A percentile compares a stretch with the other conserved stretches of the same genome.
These are phyloP conservation scores for Notospermus geniculatus DNA, from an alignment of 1,140 invertebrate species.

Conservation along the genomic window DNA sequence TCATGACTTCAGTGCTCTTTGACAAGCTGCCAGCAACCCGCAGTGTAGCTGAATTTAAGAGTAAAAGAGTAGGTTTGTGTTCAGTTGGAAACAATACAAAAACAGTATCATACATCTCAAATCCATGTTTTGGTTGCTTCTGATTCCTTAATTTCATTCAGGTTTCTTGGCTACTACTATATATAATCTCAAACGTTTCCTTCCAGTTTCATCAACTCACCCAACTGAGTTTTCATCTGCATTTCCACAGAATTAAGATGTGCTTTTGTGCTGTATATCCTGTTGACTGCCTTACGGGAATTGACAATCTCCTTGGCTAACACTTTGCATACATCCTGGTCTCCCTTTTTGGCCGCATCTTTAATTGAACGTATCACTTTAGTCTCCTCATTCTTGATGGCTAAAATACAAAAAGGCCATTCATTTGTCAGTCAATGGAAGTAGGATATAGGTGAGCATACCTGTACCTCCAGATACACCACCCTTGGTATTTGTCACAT, in stretches of 20 bases:
- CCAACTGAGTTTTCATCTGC: conserved; percentile 97
- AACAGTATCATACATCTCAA: background rate
- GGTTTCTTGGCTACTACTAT: too few species aligned
- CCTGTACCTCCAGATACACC: conserved; percentile 6
- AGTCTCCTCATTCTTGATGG: conserved; percentile 94
- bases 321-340: conserved; percentile 90
- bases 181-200: too few species aligned
- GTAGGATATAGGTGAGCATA: background rate
- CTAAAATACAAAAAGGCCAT: conserved; percentile 53
- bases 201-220: conserved; percentile 60
- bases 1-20: conserved; percentile 94
- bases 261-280: conserved; percentile 94
- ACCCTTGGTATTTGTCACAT: conserved; percentile 10
- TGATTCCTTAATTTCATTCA: too few species aligned
- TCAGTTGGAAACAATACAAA: background rate
- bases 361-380: conserved; percentile 93
- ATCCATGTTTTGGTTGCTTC: background rate
- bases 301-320: conserved; percentile 93
- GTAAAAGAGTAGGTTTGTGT: conserved; percentile 12
- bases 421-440: conserved; percentile 6
- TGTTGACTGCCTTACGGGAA: conserved; percentile 83
- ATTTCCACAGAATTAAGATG: conserved; percentile 95
- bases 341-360: conserved; percentile 93
- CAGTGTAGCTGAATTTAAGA: conserved; percentile 69
- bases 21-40: conserved; percentile 85